A percentile compares a stretch with the other conserved stretches of the same genome.
These are phyloP conservation scores for Drosophila monieri DNA, from an alignment of 2,888 invertebrate species.

Conservation along the genomic window DNA sequence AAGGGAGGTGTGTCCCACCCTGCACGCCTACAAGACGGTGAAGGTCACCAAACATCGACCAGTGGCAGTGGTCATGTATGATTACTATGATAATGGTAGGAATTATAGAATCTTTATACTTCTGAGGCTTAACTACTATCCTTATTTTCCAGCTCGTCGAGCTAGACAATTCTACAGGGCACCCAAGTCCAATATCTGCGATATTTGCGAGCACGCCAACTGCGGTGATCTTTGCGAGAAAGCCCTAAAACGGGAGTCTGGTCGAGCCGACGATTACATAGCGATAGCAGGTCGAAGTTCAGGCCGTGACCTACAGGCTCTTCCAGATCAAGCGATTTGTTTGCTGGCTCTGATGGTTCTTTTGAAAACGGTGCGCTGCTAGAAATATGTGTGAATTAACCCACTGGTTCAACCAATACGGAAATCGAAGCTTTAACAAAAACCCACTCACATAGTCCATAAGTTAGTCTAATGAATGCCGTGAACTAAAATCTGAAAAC, in stretches of 20 bases:
- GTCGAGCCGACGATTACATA: constrained; percentile 60
- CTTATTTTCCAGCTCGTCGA: constrained; percentile 87
- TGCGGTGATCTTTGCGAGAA: constrained; percentile 82
- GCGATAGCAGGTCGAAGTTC: constrained; percentile 51
- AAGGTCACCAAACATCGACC: constrained; percentile 94
- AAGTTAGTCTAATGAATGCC: constrained; percentile 55
- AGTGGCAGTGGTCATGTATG: constrained; percentile 93
- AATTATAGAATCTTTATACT: constrained; percentile 46
- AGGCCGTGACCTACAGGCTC: constrained; percentile 2
- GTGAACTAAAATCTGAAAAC: constrained; percentile 54
- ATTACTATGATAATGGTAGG: constrained; percentile 97
- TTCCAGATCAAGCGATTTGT: constrained; percentile 7
- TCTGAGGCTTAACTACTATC: neutral
- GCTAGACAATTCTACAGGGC: constrained; percentile 93
- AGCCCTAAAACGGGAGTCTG: constrained; percentile 80
- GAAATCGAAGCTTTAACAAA: constrained; percentile 71
- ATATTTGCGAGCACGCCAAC: constrained; percentile 91
- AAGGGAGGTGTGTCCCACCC: constrained; percentile 92
- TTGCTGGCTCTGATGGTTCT: constrained; percentile 12
- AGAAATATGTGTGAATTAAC: constrained; percentile 17
- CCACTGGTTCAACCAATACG: constrained; percentile 5
- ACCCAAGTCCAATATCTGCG: constrained; percentile 89
- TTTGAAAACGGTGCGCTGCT: constrained; percentile 20
- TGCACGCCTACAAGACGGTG: constrained; percentile 93
- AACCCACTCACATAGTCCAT: constrained; percentile 63